Conservation (phyloP, 2,113 vertebrate genomes). For the Tyrannus savana region DNA sequence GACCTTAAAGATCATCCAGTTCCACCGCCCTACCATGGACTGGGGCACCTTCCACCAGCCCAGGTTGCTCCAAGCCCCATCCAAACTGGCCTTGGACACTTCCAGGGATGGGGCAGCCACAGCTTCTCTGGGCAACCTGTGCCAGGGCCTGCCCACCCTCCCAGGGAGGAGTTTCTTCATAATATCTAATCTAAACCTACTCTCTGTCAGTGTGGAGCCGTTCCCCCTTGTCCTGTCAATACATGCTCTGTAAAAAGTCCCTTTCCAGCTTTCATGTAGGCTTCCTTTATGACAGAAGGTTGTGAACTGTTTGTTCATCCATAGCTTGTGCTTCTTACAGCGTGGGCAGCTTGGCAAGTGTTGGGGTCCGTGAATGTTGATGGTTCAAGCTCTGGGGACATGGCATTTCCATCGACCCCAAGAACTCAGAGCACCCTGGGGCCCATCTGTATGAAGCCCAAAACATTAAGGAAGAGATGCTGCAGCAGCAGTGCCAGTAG, state of each 20-base stretch:
- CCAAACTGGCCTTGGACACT: neutral
- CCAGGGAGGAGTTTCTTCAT: neutral
- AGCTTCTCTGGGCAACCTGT: neutral
- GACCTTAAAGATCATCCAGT: neutral
- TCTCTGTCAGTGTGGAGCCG: neutral
- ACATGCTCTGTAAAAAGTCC: neutral
- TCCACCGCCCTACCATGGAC: neutral
- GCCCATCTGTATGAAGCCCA: neutral
- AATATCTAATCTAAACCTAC: neutral
- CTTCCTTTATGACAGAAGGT: neutral
- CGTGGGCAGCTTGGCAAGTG: neutral
- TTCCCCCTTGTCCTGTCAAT: neutral
- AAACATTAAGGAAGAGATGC: fast-evolving
- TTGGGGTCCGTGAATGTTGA: fast-evolving
- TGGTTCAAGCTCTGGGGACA: neutral
- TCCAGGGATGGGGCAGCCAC: neutral
- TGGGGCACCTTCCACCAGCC: fast-evolving
- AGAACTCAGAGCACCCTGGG: neutral
- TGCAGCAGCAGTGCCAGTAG: fast-evolving
- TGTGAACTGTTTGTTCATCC: neutral
- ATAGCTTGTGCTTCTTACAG: neutral
- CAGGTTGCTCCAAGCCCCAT: neutral
- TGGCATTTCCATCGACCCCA: neutral
- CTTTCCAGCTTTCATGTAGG: neutral
- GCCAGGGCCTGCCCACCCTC: neutral